A percentile compares a stretch with the other conserved stretches of the same genome.
phyloP scores from a whole-genome alignment of 2,888 invertebrate genomes.

The Panopea generosa region DNA sequence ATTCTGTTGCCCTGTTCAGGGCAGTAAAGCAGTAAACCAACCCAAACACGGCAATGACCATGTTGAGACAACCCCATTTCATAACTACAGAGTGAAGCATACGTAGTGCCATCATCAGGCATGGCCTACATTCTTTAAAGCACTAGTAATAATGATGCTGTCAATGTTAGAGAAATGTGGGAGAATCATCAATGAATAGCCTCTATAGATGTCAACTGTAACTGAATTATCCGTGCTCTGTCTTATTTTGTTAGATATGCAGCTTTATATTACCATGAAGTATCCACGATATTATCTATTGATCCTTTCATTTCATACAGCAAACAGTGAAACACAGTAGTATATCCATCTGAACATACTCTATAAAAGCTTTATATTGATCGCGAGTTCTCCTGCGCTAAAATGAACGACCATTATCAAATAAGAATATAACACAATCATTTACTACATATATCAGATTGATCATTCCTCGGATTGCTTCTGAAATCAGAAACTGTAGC shows the following conservation, averaged over 20 bases:
- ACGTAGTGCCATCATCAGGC: too few species aligned
- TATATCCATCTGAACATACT: slow-evolving; percentile 31
- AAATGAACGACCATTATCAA: slow-evolving; percentile 38
- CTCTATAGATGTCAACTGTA: too few species aligned
- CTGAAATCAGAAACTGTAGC: not conserved
- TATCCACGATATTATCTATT: slow-evolving; percentile 38
- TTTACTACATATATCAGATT: slow-evolving; percentile 1
- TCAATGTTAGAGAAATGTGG: too few species aligned
- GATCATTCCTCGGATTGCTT: not conserved
- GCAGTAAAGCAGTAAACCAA: too few species aligned
- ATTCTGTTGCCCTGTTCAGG: too few species aligned
- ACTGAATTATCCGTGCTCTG: slow-evolving; percentile 10
- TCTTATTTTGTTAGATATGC: slow-evolving; percentile 14
- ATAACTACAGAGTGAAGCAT: too few species aligned
- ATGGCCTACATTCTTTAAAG: too few species aligned
- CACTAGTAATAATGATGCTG: too few species aligned
- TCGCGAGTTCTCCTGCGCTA: slow-evolving; percentile 2
- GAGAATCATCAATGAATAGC: too few species aligned
- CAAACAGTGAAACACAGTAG: too few species aligned
- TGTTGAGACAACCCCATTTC: too few species aligned
- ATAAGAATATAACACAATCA: slow-evolving; percentile 27
- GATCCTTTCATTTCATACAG: slow-evolving; percentile 28
- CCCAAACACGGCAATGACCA: too few species aligned
- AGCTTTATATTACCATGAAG: slow-evolving; percentile 8
- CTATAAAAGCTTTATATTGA: slow-evolving; percentile 21